These are phyloP conservation scores for Monoplex corrugatus DNA, from an alignment of 2,888 invertebrate genomes.

Conservation along the genomic window DNA sequence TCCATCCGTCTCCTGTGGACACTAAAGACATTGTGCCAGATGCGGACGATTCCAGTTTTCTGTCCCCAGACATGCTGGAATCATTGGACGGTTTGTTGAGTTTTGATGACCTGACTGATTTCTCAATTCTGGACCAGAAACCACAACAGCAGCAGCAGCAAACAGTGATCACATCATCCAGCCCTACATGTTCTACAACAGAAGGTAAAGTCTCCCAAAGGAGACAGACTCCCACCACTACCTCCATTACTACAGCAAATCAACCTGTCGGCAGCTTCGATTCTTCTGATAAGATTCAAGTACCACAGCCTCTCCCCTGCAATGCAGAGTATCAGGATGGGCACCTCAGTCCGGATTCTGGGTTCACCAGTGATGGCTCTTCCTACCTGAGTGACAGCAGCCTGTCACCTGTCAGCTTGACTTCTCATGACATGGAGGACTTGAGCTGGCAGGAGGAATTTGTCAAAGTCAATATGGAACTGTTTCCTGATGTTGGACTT, in stretches of 20 bases:
- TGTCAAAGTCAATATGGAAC: not conserved
- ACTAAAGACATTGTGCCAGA: not conserved
- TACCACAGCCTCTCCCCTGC: not conserved
- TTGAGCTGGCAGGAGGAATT: constrained; percentile 27
- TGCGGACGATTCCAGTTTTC: not conserved
- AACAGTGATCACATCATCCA: constrained; percentile 23
- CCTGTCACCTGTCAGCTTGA: constrained; percentile 62
- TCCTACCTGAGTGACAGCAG: constrained; percentile 67
- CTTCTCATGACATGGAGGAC: not conserved
- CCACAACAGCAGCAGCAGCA: not conserved
- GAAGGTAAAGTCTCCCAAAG: constrained; percentile 7
- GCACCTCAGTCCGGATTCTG: constrained; percentile 66
- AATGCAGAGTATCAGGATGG: constrained; percentile 19
- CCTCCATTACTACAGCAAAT: not conserved
- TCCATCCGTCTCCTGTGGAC: not conserved
- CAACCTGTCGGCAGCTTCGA: not conserved
- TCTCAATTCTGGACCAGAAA: not conserved
- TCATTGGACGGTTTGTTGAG: constrained; percentile 42
- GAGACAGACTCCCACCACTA: not conserved
- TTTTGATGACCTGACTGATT: constrained; percentile 27
- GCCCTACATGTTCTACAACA: not conserved
- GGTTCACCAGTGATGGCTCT: constrained; percentile 65
- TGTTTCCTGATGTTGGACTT: constrained; percentile 20
- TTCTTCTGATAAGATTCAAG: not conserved
- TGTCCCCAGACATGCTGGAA: constrained; percentile 31